These are phyloP conservation scores for Laupala kohalensis DNA, from an alignment of 1,140 invertebrate species.

Conservation along the genomic window DNA sequence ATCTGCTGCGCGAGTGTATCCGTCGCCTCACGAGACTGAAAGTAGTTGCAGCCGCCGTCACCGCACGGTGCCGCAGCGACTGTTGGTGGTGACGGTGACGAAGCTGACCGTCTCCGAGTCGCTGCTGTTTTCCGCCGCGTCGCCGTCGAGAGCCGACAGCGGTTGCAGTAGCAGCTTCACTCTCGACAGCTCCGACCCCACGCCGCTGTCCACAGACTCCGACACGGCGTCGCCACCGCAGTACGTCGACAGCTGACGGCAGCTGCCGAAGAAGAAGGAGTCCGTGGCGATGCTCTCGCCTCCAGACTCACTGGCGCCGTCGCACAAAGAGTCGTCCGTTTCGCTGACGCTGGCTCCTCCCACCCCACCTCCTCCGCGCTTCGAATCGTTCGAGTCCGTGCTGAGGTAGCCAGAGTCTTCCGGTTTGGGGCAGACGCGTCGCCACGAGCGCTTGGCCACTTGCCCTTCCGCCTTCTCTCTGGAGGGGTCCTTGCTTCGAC, in stretches of 20 bases:
- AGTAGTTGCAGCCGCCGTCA: no score
- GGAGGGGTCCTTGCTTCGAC: not conserved
- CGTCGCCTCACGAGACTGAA: no score
- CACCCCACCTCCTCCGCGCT: slow-evolving; percentile 26
- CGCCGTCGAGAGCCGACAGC: slow-evolving; percentile 14
- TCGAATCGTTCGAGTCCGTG: slow-evolving; percentile 48
- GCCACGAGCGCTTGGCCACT: slow-evolving; percentile 30
- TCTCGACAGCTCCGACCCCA: slow-evolving; percentile 21
- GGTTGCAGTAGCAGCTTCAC: slow-evolving; percentile 21
- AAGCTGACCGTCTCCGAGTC: slow-evolving; percentile 36
- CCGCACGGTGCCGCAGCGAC: not conserved
- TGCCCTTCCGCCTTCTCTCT: slow-evolving; percentile 24
- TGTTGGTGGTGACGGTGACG: slow-evolving; percentile 25
- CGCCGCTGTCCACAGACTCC: slow-evolving; percentile 19
- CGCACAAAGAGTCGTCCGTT: slow-evolving; percentile 28
- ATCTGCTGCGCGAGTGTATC: no score
- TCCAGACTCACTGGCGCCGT: slow-evolving; percentile 67
- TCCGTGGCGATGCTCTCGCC: slow-evolving; percentile 72
- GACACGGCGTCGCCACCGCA: slow-evolving; percentile 12
- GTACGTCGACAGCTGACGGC: slow-evolving; percentile 30
- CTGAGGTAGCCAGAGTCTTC: slow-evolving; percentile 64
- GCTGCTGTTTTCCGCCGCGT: slow-evolving; percentile 22
- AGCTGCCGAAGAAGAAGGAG: slow-evolving; percentile 58
- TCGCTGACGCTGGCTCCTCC: slow-evolving; percentile 22
- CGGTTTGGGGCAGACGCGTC: slow-evolving; percentile 20